These are phyloP conservation scores for Stylophora pistillata DNA, from an alignment of 64 coral and sea anemone species.

Conservation along the genomic window DNA sequence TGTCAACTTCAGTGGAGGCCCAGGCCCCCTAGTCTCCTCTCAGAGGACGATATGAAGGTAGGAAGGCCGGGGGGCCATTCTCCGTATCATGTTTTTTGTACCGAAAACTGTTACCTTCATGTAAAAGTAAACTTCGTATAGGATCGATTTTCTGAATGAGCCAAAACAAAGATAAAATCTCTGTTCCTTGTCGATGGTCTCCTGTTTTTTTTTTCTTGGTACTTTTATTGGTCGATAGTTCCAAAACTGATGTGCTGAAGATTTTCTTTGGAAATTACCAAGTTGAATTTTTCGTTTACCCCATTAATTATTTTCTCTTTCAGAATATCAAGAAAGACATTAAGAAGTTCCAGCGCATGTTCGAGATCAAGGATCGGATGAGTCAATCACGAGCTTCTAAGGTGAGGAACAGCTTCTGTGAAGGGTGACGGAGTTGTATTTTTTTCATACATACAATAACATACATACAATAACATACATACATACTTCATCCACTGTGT, in stretches of 20 bases:
- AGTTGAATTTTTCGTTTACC: neutral
- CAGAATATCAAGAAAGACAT: conserved; percentile 94
- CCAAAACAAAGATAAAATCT: neutral
- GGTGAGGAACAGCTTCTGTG: conserved; percentile 29
- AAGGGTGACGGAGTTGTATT: neutral
- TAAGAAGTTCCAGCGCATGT: conserved; percentile 92
- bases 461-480: no score
- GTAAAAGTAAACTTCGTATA: no score
- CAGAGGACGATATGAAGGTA: conserved; percentile 79
- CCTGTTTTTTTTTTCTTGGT: no score
- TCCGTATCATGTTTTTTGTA: neutral
- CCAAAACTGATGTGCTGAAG: no score
- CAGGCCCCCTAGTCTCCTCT: conserved; percentile 66
- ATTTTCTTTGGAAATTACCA: no score
- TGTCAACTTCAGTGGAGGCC: conserved; percentile 96
- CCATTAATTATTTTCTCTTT: neutral
- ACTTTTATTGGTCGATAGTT: no score
- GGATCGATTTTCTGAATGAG: no score
- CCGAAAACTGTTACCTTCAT: no score
- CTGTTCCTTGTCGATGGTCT: neutral
- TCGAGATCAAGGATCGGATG: conserved; percentile 97
- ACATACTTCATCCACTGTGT: no score
- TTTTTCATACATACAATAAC: no score
- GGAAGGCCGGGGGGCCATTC: neutral
- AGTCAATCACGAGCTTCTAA: conserved; percentile 93